Percentiles rank a stretch among this genome's conserved stretches.
Evolutionary conservation across 1,140 invertebrate species (phyloP).

Genomic region (Andricus grossulariae): DNA sequence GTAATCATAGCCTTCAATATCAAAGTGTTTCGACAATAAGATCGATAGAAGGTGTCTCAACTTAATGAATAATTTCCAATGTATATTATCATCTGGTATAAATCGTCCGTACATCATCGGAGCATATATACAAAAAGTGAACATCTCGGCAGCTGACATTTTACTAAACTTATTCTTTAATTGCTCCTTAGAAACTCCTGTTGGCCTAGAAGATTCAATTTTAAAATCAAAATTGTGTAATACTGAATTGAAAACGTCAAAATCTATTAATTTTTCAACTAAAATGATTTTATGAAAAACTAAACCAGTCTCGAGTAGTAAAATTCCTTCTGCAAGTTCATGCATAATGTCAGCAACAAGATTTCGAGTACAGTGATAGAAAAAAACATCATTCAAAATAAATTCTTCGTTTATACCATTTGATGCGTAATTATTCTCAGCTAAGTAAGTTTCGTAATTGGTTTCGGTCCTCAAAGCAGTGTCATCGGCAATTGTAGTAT

Average conservation of each 20-base stretch:
- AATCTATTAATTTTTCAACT: conserved; percentile 34
- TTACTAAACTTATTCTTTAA: conserved; percentile 37
- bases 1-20: no score
- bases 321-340: no score
- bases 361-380: no score
- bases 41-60: no score
- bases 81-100: conserved; percentile 36
- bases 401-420: no score
- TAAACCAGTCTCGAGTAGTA: no score
- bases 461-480: conserved; percentile 34
- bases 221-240: conserved; percentile 35
- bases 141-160: conserved; percentile 44
- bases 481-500: conserved; percentile 36
- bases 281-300: conserved; percentile 33
- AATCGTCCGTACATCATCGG: conserved; percentile 45
- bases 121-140: conserved; percentile 34
- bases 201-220: conserved; percentile 36
- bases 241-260: conserved; percentile 41
- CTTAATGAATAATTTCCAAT: conserved; percentile 42
- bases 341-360: no score
- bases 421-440: conserved; percentile 4
- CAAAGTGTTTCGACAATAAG: no score
- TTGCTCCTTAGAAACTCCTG: conserved; percentile 22
- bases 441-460: conserved; percentile 37
- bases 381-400: no score